These are phyloP conservation scores for Chrysina gloriosa DNA, from an alignment of 2,888 invertebrate species.

Conservation along the genomic window DNA sequence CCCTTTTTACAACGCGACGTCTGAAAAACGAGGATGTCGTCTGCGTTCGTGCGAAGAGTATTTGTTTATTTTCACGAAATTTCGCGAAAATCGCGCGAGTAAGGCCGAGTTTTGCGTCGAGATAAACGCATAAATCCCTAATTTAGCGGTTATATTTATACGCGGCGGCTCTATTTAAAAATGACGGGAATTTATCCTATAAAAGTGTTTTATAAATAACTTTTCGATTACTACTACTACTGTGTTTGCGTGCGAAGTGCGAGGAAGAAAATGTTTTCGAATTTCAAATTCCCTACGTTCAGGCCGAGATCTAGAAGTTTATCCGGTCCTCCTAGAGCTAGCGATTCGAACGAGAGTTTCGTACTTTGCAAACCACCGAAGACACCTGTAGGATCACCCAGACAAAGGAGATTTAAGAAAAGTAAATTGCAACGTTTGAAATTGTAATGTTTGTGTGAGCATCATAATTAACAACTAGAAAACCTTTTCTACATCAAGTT, in stretches of 20 bases:
- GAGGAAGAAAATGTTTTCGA: constrained; percentile 67
- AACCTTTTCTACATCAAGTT: too few species aligned
- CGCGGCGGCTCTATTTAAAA: constrained; percentile 14
- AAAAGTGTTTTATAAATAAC: constrained; percentile 27
- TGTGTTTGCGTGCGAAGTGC: constrained; percentile 1
- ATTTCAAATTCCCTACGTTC: constrained; percentile 69
- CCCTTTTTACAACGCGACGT: constrained; percentile 26
- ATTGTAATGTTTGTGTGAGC: neutral
- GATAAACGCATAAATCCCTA: constrained; percentile 23
- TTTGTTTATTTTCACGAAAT: constrained; percentile 8
- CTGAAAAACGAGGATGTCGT: constrained; percentile 20
- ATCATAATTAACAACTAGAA: neutral
- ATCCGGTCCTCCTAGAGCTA: constrained; percentile 61
- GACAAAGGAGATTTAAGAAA: constrained; percentile 67
- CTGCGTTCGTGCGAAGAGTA: neutral
- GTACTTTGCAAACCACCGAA: constrained; percentile 70
- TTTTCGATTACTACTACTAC: neutral
- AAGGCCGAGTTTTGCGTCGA: neutral
- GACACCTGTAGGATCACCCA: constrained; percentile 68
- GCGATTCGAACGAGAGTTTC: constrained; percentile 54
- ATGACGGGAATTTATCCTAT: constrained; percentile 20
- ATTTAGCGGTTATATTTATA: constrained; percentile 14
- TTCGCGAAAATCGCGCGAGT: constrained; percentile 1
- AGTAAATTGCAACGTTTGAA: constrained; percentile 52
- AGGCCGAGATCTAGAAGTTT: constrained; percentile 68